Conservation (phyloP, 2,797 vertebrate genomes). For the Girardinus metallicus region DNA sequence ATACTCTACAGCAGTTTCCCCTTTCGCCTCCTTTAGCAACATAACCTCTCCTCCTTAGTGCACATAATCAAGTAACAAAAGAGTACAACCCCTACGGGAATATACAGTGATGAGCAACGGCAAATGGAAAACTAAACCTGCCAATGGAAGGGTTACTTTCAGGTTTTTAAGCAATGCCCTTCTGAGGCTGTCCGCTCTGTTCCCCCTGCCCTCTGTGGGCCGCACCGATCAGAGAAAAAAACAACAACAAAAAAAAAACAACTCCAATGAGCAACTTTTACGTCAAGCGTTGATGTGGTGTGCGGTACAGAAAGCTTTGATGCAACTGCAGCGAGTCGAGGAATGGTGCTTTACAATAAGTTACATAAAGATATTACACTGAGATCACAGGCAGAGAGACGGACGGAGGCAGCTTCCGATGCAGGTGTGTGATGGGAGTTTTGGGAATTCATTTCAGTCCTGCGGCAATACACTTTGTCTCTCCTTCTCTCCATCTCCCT, state of each 20-base stretch:
- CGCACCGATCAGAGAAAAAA: conserved; percentile 36
- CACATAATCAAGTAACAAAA: conserved; percentile 50
- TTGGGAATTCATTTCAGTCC: conserved; percentile 54
- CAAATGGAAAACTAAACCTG: conserved; percentile 62
- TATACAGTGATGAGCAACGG: conserved; percentile 59
- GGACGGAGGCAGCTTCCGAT: conserved; percentile 53
- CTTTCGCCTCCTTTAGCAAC: conserved; percentile 23
- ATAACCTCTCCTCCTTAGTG: conserved; percentile 28
- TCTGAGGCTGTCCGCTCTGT: conserved; percentile 22
- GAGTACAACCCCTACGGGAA: conserved; percentile 47
- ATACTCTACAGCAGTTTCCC: conserved; percentile 22
- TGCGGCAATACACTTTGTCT: conserved; percentile 49
- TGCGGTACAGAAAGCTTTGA: conserved; percentile 59
- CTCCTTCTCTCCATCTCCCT: conserved; percentile 68
- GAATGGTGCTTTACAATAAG: conserved; percentile 80
- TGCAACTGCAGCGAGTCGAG: conserved; percentile 64
- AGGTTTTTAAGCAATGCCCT: conserved; percentile 36
- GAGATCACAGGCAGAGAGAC: conserved; percentile 71
- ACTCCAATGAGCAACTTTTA: conserved; percentile 57
- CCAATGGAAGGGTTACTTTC: conserved; percentile 56
- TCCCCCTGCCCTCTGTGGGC: conserved; percentile 20
- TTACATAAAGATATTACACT: conserved; percentile 74
- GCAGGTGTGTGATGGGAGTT: conserved; percentile 39
- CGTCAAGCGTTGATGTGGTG: conserved; percentile 50
- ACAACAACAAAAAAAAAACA: not conserved